Evolutionary conservation across 2,888 invertebrate genomes (phyloP).

Genomic region (Synanthedon myopaeformis): DNA sequence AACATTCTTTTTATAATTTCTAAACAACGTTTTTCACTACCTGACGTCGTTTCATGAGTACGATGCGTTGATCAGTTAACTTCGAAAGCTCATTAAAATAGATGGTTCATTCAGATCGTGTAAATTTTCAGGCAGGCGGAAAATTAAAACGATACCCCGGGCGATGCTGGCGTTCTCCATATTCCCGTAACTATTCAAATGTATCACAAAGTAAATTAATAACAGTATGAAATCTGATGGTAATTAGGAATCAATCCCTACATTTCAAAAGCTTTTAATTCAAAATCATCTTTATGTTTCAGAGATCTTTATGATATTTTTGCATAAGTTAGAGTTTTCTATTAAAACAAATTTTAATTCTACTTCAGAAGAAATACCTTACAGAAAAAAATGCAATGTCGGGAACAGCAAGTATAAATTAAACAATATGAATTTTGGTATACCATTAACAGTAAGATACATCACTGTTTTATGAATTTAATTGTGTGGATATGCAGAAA

Average conservation of each 20-base stretch:
- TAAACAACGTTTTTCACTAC: background rate
- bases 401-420: too few species aligned
- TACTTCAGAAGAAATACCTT: too few species aligned
- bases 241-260: too few species aligned
- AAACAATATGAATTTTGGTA: too few species aligned
- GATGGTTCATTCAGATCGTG: conserved; percentile 61
- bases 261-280: too few species aligned
- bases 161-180: conserved; percentile 25
- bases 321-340: too few species aligned
- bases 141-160: conserved; percentile 67
- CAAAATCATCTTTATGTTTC: too few species aligned
- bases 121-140: conserved; percentile 61
- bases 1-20: background rate
- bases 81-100: conserved; percentile 69
- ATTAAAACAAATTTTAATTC: too few species aligned
- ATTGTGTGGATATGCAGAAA: conserved; percentile 31
- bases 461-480: too few species aligned
- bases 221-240: background rate
- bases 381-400: too few species aligned
- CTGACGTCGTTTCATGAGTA: conserved; percentile 1
- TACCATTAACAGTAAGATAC: too few species aligned
- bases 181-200: conserved; percentile 4
- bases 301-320: too few species aligned
- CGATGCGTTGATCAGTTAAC: conserved; percentile 53
- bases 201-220: background rate